Percentiles rank a stretch among this genome's conserved stretches.
These are phyloP conservation scores for Halesus radiatus DNA, from an alignment of 1,140 invertebrate species.

Conservation along the genomic window DNA sequence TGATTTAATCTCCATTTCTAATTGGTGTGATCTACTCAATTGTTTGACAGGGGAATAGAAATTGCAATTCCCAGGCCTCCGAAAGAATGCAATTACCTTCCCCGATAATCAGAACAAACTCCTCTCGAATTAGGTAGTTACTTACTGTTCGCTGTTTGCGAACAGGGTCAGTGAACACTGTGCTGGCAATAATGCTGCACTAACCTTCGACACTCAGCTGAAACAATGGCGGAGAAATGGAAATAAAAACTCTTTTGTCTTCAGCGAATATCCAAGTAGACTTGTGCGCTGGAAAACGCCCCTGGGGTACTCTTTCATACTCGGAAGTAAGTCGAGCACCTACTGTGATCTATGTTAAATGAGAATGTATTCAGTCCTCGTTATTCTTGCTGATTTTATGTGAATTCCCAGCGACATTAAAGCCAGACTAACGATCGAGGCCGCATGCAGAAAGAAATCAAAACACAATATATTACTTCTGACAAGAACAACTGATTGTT, in stretches of 20 bases:
- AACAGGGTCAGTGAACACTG: constrained; percentile 23
- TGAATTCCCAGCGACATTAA: constrained; percentile 3
- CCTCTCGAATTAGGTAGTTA: not conserved
- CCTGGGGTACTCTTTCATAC: constrained; percentile 6
- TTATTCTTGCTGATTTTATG: not conserved
- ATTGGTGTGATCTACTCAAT: not conserved
- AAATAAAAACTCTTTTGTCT: constrained; percentile 2
- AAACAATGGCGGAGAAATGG: constrained; percentile 30
- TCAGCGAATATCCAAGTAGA: not conserved
- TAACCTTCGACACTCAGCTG: constrained; percentile 12
- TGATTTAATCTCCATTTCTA: too few relatives aligned
- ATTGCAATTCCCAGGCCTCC: not conserved
- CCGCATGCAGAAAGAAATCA: not conserved
- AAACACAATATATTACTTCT: not conserved
- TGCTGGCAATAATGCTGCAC: not conserved
- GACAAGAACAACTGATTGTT: too few relatives aligned
- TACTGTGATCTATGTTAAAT: not conserved
- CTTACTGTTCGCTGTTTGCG: not conserved
- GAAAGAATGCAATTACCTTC: constrained; percentile 1
- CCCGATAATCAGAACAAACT: not conserved
- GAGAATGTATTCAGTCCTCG: not conserved
- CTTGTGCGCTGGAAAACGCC: not conserved
- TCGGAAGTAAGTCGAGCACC: constrained; percentile 14
- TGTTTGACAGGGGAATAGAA: not conserved
- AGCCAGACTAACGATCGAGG: not conserved